Percentiles rank a stretch among this genome's conserved stretches.
Conservation (phyloP, 92 coral and sea anemone species). For the Parazoanthus swiftii region DNA sequence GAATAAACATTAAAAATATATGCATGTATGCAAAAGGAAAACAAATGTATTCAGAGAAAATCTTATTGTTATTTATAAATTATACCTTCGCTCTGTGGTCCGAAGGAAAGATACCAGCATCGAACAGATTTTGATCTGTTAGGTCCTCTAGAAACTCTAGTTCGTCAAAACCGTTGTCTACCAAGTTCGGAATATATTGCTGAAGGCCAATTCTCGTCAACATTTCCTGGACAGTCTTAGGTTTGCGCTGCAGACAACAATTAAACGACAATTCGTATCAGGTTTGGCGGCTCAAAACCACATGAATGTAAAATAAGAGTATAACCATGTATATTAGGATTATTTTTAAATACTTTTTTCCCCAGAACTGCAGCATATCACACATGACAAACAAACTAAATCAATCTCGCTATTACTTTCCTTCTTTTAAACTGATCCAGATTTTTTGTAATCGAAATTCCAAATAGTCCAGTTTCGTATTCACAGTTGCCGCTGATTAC, state of each 20-base stretch:
- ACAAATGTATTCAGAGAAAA: not conserved
- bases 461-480: too few species aligned
- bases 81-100: constrained; percentile 60
- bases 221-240: constrained; percentile 72
- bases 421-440: too few species aligned
- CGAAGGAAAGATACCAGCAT: constrained; percentile 60
- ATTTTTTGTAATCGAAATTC: too few species aligned
- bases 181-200: constrained; percentile 61
- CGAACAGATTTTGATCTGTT: constrained; percentile 61
- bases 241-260: constrained; percentile 56
- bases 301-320: too few species aligned
- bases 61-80: too few species aligned
- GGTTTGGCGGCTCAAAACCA: not conserved
- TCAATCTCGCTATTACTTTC: too few species aligned
- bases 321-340: too few species aligned
- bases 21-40: not conserved
- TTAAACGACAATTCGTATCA: not conserved
- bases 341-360: too few species aligned
- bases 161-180: constrained; percentile 77
- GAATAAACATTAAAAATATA: too few species aligned
- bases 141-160: constrained; percentile 77
- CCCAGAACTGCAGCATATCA: too few species aligned
- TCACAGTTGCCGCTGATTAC: too few species aligned
- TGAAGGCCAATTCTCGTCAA: constrained; percentile 75
- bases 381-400: too few species aligned